Base-by-base conservation (phyloP, 1,140 invertebrate species). In the Nomia melanderi region DNA sequence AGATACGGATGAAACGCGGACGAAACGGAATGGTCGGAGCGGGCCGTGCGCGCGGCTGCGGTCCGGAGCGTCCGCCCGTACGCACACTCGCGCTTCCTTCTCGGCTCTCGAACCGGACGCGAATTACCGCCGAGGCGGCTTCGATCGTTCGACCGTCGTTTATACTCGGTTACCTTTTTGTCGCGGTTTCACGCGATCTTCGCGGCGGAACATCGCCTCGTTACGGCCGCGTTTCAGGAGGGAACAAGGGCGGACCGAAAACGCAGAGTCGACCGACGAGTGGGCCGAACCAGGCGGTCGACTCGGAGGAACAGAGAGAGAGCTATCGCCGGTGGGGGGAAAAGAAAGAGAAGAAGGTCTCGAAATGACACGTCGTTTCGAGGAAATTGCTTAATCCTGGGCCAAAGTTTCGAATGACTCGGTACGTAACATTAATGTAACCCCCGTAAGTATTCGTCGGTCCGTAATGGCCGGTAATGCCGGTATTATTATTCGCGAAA, bases 401-500 rank as follows among this genome's bases (percentile, higher is more conserved):
- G 7, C 50, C 50, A 64, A 73, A 77, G 41, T 83, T 63, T 82
- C 57, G 36, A 63, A 63, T 33, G 50, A 11, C 31, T n/a, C 69
- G 47, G 20, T 23, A 29, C 33, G 53, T 6, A 17, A 44, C 36
- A 31, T 79, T 77, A 77, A 66, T 50, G 62, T 79, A 67, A 72
- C 79, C 54, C 39, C 47, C 7, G 23, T 44, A 39, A 57, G 54
- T 78, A 50, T 81, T 66, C 56, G 74, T 53, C 66, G 47, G 62
- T 47, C 50, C 73, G 67, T 79, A 82, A 79, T 82, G 54, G 54
- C 57, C 39, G 33, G 70, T 59, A 73, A 82, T 67, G 57, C 50
- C 72, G 47, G 59, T 53, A n/a, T 70, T 78, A 73, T 81, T 78
- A 81, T 82, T 78, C 79, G 81, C 75, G 29, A 81, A 73, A 72